Conservation (phyloP, 2,888 invertebrate species). For the Scelioninae gen. 1 region DNA sequence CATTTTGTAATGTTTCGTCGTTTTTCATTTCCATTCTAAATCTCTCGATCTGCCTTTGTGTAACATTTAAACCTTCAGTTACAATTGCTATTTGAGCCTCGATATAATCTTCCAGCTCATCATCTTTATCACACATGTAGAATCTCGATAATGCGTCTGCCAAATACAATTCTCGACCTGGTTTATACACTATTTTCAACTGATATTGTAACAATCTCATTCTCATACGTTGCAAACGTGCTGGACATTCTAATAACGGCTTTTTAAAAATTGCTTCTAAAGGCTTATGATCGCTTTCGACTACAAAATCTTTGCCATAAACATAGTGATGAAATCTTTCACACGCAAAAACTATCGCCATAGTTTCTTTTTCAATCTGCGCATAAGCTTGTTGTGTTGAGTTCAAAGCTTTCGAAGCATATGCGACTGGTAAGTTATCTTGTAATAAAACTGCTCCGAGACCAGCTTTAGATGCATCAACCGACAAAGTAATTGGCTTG, state of each 20-base stretch:
- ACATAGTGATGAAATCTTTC: conserved; percentile 78
- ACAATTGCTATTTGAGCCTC: conserved; percentile 51
- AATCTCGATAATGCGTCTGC: conserved; percentile 77
- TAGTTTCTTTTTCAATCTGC: conserved; percentile 79
- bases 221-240: conserved; percentile 54
- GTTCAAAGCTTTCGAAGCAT: conserved; percentile 74
- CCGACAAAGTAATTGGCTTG: conserved; percentile 72
- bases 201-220: conserved; percentile 65
- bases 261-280: conserved; percentile 76
- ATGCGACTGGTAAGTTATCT: conserved; percentile 79
- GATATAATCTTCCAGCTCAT: conserved; percentile 28
- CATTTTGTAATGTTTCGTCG: conserved; percentile 55
- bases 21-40: conserved; percentile 33
- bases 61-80: conserved; percentile 47
- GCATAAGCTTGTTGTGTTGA: conserved; percentile 73
- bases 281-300: conserved; percentile 77
- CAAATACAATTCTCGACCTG: conserved; percentile 74
- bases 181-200: conserved; percentile 67
- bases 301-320: conserved; percentile 72
- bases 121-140: background rate
- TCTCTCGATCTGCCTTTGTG: conserved; percentile 13
- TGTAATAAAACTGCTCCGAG: conserved; percentile 79
- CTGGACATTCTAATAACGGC: conserved; percentile 37
- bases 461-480: conserved; percentile 68
- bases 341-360: conserved; percentile 78